These are phyloP conservation scores for Syngnathus rostellatus DNA, from an alignment of 2,797 vertebrate species.

Conservation along the genomic window DNA sequence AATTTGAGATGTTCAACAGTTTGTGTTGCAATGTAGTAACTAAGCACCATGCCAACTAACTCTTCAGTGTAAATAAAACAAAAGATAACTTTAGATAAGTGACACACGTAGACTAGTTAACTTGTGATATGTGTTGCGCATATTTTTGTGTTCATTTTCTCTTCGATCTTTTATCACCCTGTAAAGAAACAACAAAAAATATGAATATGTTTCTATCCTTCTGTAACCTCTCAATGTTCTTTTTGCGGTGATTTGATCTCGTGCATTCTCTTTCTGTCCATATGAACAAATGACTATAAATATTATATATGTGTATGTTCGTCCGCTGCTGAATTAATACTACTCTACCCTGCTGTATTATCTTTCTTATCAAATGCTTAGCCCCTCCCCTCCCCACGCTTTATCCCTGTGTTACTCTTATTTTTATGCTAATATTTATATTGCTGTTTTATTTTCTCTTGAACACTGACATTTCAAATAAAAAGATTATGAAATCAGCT, in stretches of 20 bases:
- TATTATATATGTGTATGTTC: constrained; percentile 74
- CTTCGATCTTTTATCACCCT: constrained; percentile 65
- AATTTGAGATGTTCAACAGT: constrained; percentile 62
- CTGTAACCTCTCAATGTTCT: constrained; percentile 71
- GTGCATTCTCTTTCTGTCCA: constrained; percentile 74
- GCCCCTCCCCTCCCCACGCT: constrained; percentile 46
- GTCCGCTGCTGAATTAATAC: constrained; percentile 70
- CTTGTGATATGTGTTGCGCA: constrained; percentile 73
- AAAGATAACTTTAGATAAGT: constrained; percentile 69
- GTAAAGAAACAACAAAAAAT: constrained; percentile 56
- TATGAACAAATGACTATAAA: constrained; percentile 77
- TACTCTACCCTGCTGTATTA: constrained; percentile 74
- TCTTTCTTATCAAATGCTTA: constrained; percentile 83
- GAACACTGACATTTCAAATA: constrained; percentile 91
- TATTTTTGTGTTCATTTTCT: constrained; percentile 76
- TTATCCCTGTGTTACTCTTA: constrained; percentile 82
- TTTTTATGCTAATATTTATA: constrained; percentile 99
- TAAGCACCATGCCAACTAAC: constrained; percentile 77
- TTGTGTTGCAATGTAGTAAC: constrained; percentile 75
- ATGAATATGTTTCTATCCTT: constrained; percentile 66
- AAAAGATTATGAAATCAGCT: constrained; percentile 82
- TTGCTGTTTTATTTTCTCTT: constrained; percentile 92
- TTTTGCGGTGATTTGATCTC: constrained; percentile 71
- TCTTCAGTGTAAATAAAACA: constrained; percentile 74
- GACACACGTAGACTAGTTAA: constrained; percentile 75